These are phyloP conservation scores for Capitella teleta DNA, from an alignment of 1,140 invertebrate genomes.

Conservation along the genomic window DNA sequence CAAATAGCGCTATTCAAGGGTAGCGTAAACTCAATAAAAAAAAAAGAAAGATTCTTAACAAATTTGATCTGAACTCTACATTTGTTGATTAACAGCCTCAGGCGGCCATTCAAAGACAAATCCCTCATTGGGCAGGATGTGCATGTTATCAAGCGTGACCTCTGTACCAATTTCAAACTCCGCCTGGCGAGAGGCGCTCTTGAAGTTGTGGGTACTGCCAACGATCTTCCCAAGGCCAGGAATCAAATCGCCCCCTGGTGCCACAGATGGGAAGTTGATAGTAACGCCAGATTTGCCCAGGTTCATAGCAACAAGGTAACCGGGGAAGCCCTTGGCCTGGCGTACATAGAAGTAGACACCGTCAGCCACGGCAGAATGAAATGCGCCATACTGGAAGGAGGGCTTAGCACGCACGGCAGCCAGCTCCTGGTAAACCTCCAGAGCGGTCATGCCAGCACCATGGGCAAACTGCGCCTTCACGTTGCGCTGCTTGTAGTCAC, in stretches of 20 bases:
- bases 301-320: constrained; percentile 31
- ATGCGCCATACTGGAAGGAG: constrained; percentile 35
- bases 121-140: constrained; percentile 12
- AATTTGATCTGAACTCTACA: no score
- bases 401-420: constrained; percentile 25
- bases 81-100: not conserved
- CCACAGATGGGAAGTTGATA: constrained; percentile 20
- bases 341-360: constrained; percentile 29
- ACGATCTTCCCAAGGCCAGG: constrained; percentile 5
- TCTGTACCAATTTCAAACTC: constrained; percentile 5
- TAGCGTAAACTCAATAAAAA: no score
- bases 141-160: constrained; percentile 6
- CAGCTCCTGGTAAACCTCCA: constrained; percentile 28
- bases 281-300: constrained; percentile 15
- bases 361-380: constrained; percentile 17
- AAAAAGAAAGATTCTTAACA: no score
- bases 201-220: constrained; percentile 14
- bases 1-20: no score
- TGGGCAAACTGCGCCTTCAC: constrained; percentile 29
- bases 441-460: constrained; percentile 8
- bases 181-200: not conserved
- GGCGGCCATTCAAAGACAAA: constrained; percentile 12
- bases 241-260: not conserved
- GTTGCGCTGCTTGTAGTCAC: constrained; percentile 19
- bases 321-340: constrained; percentile 29